These are phyloP conservation scores for Neoseiulus cucumeris DNA, from an alignment of 1,140 invertebrate genomes.

Conservation along the genomic window DNA sequence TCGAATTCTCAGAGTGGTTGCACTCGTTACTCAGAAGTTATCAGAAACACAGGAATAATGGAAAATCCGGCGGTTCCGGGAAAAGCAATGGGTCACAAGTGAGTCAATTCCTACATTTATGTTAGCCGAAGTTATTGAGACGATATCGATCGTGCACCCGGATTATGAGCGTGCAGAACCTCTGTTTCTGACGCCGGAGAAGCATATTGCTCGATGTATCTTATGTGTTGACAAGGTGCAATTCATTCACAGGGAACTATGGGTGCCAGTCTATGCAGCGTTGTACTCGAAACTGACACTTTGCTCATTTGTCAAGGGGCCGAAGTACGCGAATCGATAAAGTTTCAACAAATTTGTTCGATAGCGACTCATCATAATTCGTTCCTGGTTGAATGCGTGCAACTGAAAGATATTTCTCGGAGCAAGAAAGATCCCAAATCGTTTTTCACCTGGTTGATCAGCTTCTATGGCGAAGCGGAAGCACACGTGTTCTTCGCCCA, in stretches of 20 bases:
- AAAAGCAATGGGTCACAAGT: too few relatives aligned
- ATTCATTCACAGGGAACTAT: background rate
- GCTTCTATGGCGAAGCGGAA: background rate
- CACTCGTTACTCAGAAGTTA: background rate
- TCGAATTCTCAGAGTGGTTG: slow-evolving; percentile 1
- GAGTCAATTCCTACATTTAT: too few relatives aligned
- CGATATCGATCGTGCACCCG: too few relatives aligned
- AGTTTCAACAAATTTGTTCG: background rate
- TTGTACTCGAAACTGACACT: background rate
- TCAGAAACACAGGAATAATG: background rate
- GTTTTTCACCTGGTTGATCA: background rate
- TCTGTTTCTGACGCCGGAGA: too few relatives aligned
- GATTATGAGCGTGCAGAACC: too few relatives aligned
- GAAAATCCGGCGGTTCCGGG: too few relatives aligned
- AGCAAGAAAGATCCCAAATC: background rate
- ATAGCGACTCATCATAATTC: background rate
- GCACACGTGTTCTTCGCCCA: background rate
- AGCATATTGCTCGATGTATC: too few relatives aligned
- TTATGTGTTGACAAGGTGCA: too few relatives aligned
- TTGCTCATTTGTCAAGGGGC: background rate
- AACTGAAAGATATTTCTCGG: too few relatives aligned
- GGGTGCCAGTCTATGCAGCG: background rate
- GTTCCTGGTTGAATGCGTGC: background rate
- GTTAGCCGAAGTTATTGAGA: too few relatives aligned
- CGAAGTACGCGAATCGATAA: background rate